Evolutionary conservation across 2,797 vertebrate species (phyloP).

Genomic region (Aulostomus chinensis): DNA sequence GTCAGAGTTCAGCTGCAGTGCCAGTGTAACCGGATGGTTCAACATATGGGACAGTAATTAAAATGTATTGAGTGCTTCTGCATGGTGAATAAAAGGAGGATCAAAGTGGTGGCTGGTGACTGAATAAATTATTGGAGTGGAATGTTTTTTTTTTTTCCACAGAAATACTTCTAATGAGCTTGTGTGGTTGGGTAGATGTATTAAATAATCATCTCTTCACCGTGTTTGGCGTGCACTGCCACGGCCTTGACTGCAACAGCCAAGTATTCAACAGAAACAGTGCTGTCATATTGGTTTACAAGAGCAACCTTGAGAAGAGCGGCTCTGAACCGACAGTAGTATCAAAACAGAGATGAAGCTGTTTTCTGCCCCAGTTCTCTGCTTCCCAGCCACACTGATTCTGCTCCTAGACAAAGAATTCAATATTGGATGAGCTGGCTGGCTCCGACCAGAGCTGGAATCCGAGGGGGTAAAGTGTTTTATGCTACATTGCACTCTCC

Average conservation of each 20-base stretch:
- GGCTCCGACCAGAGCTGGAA: constrained; percentile 39
- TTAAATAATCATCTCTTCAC: constrained; percentile 46
- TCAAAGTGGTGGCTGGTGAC: constrained; percentile 55
- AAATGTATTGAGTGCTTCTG: constrained; percentile 51
- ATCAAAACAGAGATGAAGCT: constrained; percentile 54
- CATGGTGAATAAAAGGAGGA: constrained; percentile 47
- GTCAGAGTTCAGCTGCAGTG: constrained; percentile 50
- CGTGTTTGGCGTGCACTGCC: constrained; percentile 2
- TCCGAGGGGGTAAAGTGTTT: constrained; percentile 48
- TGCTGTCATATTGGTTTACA: constrained; percentile 45
- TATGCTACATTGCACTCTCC: constrained; percentile 55
- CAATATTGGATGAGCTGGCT: constrained; percentile 55
- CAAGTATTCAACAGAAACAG: constrained; percentile 31
- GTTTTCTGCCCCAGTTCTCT: constrained; percentile 64
- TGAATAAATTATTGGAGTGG: constrained; percentile 51
- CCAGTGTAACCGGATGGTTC: constrained; percentile 9
- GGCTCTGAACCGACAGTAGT: constrained; percentile 26
- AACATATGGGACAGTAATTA: constrained; percentile 48
- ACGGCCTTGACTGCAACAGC: constrained; percentile 2
- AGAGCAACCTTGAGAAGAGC: constrained; percentile 28
- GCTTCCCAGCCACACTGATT: constrained; percentile 42
- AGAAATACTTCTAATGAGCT: constrained; percentile 45
- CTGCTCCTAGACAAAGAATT: constrained; percentile 63
- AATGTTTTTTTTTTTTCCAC: constrained; percentile 44
- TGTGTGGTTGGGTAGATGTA: constrained; percentile 23